phyloP scores from a whole-genome alignment of 2,797 vertebrate species.

The Hephaestus fuliginosus region DNA sequence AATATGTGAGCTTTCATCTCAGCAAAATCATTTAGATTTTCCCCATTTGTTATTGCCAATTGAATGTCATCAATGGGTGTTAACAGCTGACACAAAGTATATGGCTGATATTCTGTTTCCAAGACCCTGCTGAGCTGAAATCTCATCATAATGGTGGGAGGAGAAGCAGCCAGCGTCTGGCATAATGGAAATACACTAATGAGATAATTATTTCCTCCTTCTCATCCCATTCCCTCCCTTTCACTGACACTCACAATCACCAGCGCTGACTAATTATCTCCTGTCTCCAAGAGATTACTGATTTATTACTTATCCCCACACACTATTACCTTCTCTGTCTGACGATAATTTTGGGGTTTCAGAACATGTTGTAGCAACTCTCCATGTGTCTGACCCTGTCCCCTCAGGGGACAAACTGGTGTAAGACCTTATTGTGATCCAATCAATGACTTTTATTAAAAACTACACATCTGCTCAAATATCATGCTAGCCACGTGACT shows the following conservation, averaged over 20 bases:
- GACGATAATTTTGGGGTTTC: conserved; percentile 1
- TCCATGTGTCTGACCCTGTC: background rate
- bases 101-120: conserved; percentile 18
- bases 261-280: conserved; percentile 47
- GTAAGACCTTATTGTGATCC: background rate
- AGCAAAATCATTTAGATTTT: conserved; percentile 26
- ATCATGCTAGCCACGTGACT: conserved; percentile 6
- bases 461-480: background rate
- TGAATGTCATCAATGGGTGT: conserved; percentile 36
- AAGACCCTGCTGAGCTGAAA: conserved; percentile 31
- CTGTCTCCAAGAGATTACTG: conserved; percentile 39
- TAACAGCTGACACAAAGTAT: conserved; percentile 44
- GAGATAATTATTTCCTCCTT: conserved; percentile 64
- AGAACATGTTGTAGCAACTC: background rate
- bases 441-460: background rate
- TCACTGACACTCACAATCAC: conserved; percentile 32
- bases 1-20: conserved; percentile 2
- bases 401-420: background rate
- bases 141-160: conserved; percentile 40
- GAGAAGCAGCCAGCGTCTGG: conserved; percentile 34
- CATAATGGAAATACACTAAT: conserved; percentile 56
- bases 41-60: conserved; percentile 31
- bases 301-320: conserved; percentile 32
- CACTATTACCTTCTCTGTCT: conserved; percentile 20
- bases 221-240: conserved; percentile 18